Conservation (phyloP, 1,140 invertebrate species). For the Arctopsyche grandis region DNA sequence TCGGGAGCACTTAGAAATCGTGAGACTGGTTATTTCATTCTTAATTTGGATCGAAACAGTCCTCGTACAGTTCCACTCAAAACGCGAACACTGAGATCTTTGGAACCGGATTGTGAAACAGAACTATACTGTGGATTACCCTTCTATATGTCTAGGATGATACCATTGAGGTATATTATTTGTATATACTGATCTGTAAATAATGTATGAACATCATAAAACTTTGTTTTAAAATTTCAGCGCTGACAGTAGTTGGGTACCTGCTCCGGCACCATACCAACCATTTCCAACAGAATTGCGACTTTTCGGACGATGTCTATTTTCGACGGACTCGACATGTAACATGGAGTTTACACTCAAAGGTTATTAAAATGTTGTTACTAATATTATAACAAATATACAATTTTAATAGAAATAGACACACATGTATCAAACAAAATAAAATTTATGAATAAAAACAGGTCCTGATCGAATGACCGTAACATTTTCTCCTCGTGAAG, state of each 20-base stretch:
- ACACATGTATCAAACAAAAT: not conserved
- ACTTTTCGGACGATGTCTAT: not conserved
- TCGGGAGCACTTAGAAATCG: not conserved
- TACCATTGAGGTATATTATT: slow-evolving; percentile 24
- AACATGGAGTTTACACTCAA: not conserved
- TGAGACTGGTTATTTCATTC: slow-evolving; percentile 37
- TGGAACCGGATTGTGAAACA: slow-evolving; percentile 6
- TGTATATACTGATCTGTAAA: not conserved
- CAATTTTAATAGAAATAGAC: not conserved
- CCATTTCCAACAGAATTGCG: not conserved
- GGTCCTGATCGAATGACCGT: slow-evolving; percentile 35
- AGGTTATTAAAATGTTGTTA: not conserved
- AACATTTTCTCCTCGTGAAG: slow-evolving; percentile 35
- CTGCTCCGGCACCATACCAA: not conserved
- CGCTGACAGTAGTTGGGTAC: slow-evolving; percentile 31
- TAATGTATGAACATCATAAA: not conserved
- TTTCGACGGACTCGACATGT: not conserved
- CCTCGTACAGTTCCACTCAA: slow-evolving; percentile 7
- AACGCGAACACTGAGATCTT: not conserved
- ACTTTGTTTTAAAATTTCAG: not conserved
- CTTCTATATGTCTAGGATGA: slow-evolving; percentile 26
- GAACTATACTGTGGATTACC: slow-evolving; percentile 36
- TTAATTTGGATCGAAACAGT: slow-evolving; percentile 37
- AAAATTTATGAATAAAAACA: not conserved
- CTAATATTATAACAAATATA: too few species aligned